Evolutionary conservation across 2,113 vertebrate species (phyloP), one percentile per base, ranked within the genome.

Genomic region (Chamaetylas fuelleborni): DNA sequence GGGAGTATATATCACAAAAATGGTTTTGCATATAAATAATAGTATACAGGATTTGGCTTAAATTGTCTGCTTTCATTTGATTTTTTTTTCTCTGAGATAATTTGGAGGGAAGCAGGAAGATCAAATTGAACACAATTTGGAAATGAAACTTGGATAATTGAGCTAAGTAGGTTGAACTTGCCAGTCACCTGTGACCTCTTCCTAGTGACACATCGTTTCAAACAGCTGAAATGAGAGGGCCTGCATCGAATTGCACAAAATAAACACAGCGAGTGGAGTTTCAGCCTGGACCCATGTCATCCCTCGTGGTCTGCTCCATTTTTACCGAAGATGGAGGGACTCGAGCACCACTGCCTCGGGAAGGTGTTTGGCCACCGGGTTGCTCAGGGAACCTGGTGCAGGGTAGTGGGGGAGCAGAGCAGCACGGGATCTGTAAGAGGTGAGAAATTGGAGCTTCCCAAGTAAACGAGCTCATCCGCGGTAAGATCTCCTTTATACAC

Each of bases 71-170:
- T 97, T 96, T 82, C 78, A 38, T 83, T 97, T 88, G 66, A 84
- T 79, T 82, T 94, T 96, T 88, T 92, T 83, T 69, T 58, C 80
- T 86, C 73, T 76, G 26, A 88, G 56, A 85, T 88, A 91, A 93
- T 95, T 97, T 93, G 86, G 65, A 96, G 71, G 53, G 79, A 96
- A 85, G 93, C 82, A 96, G 79, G 73, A 95, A 95, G 95, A 97
- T 97, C 66, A 96, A 96, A 96, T 76, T 97, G 95, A 98, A 94
- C 76, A 92, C 94, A 96, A 96, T 98, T 97, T 97, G 88, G 91
- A 96, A 97, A 97, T 90, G 96, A 96, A 98, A 97, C 88, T 95
- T 96, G 96, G 90, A 93, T 96, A 97, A 98, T 97, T 97, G 97
- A 97, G 90, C 94, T 97, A 96, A 97, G 94, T 97, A 90, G 77